Evolutionary conservation across 2,797 vertebrate species (phyloP), one percentile per base, ranked within the genome.

Genomic region (Merluccius polli): DNA sequence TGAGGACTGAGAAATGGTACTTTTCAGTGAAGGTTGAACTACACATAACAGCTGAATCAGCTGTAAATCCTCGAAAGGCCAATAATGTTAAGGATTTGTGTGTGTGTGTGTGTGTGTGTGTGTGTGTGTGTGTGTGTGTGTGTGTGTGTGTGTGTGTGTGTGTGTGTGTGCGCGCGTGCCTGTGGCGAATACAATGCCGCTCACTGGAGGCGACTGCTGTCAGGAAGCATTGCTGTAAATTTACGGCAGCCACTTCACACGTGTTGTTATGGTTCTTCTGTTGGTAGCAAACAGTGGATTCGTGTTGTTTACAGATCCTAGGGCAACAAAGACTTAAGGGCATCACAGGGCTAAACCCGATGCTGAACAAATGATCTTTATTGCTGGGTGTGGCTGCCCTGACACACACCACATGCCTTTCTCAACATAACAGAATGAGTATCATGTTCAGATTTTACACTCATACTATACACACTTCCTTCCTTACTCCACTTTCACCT

Each of bases 321-420:
- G 75, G 73, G 44, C 44, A 63, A 67, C 33, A 48, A 31, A 69
- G 63, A n/a, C 63, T 29, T 59, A 52, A 36, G 12, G 41, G 74
- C 41, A 35, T 59, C 44, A 33, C 69, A 24, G 31, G 63, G 70
- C 70, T 70, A 69, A 75, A 65, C 35, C 71, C 4, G 36, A n/a
- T 65, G 68, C 68, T 44, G n/a, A 79, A 41, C 15, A 72, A 79
- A 79, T 70, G 1, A 65, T 76, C 38, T 67, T 76, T 76, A 78
- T 73, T 67, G 75, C 69, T 6, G 33, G 76, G 63, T 77, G 70
- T 68, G 68, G 65, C 71, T 1, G 68, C 11, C 59, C 30, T 38
- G 69, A 73, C 70, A 74, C 38, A 74, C 38, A 52, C 67, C 73
- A 68, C 76, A 82, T 82, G 48, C 73, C 59, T 63, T 81, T 79